Percentiles rank a stretch among this genome's conserved stretches.
phyloP scores from a whole-genome alignment of 2,797 vertebrate genomes.

The Erpetoichthys calabaricus region DNA sequence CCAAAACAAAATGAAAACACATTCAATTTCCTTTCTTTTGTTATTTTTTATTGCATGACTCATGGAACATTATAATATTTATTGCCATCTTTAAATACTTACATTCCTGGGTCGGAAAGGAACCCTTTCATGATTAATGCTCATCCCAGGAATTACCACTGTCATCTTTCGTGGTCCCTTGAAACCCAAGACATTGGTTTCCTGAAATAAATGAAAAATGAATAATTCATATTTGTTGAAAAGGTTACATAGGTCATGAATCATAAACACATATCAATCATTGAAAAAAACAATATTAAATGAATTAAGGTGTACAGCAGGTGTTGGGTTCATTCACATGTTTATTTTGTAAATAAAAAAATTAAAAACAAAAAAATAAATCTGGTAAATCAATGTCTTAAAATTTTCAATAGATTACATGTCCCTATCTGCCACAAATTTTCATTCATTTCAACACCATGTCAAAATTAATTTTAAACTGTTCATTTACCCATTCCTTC shows the following conservation, averaged over 20 bases:
- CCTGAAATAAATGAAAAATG: slow-evolving; percentile 45
- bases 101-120: slow-evolving; percentile 73
- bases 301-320: not conserved
- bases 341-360: not conserved
- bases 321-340: not conserved
- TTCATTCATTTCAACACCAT: no score
- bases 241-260: not conserved
- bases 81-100: slow-evolving; percentile 28
- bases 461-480: no score
- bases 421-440: no score
- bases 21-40: no score
- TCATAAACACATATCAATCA: not conserved
- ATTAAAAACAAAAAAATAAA: no score
- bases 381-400: no score
- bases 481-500: no score
- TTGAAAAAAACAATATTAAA: not conserved
- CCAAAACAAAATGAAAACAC: no score
- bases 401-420: no score
- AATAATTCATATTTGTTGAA: slow-evolving; percentile 2
- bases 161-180: slow-evolving; percentile 97
- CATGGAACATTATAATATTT: no score
- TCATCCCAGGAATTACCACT: slow-evolving; percentile 93
- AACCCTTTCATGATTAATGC: slow-evolving; percentile 77
- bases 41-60: no score
- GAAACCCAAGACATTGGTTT: slow-evolving; percentile 92